Evolutionary conservation across 2,888 invertebrate genomes (phyloP).

Genomic region (Apamea sordens): DNA sequence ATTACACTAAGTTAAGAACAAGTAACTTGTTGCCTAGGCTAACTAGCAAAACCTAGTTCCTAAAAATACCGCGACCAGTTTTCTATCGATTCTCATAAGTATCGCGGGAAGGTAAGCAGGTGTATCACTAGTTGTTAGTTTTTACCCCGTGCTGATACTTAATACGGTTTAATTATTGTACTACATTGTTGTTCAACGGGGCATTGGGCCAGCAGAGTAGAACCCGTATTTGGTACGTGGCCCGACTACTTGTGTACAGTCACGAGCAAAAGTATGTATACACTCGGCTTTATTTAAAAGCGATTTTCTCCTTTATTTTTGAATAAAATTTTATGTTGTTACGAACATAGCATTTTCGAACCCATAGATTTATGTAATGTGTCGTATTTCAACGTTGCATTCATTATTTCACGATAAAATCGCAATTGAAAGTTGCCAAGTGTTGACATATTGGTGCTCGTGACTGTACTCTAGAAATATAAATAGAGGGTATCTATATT

Average conservation of each 20-base stretch:
- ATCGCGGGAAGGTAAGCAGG: constrained; percentile 40
- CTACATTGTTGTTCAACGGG: constrained; percentile 34
- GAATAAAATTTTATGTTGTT: too few relatives aligned
- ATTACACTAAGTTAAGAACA: neutral
- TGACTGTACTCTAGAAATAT: neutral
- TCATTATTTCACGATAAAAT: too few relatives aligned
- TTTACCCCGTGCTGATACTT: constrained; percentile 47
- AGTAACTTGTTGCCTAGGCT: neutral
- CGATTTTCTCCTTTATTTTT: too few relatives aligned
- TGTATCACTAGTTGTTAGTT: constrained; percentile 22
- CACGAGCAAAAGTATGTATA: too few relatives aligned
- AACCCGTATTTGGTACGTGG: constrained; percentile 27
- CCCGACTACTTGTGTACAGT: constrained; percentile 1
- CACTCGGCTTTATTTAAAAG: too few relatives aligned
- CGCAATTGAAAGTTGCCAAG: too few relatives aligned
- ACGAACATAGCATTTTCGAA: too few relatives aligned
- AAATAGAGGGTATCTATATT: neutral
- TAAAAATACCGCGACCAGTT: constrained; percentile 45
- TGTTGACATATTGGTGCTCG: too few relatives aligned
- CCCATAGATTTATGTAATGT: too few relatives aligned
- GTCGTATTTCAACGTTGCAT: too few relatives aligned
- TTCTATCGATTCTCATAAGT: constrained; percentile 25
- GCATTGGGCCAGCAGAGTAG: constrained; percentile 34
- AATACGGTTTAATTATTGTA: constrained; percentile 41
- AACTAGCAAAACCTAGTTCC: constrained; percentile 9